phyloP scores from a whole-genome alignment of 2,113 vertebrate species.

The Ctenodactylus gundi region DNA sequence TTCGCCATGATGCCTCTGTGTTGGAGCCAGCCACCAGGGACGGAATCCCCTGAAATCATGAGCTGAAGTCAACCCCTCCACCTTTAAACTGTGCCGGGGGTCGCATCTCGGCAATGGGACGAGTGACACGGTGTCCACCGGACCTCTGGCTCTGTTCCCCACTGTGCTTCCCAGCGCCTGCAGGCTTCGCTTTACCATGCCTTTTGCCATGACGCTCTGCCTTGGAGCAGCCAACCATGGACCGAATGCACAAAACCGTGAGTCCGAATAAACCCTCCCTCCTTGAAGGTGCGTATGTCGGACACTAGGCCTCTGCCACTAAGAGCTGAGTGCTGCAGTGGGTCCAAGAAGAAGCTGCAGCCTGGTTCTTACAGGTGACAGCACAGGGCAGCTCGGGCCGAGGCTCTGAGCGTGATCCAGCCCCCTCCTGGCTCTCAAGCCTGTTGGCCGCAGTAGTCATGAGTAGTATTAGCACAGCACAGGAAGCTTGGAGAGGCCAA shows the following conservation, averaged over 20 bases:
- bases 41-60: not conserved
- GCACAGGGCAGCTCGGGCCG: not conserved
- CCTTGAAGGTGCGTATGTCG: not conserved
- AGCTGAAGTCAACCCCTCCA: too few relatives aligned
- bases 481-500: not conserved
- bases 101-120: too few relatives aligned
- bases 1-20: not conserved
- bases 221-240: too few relatives aligned
- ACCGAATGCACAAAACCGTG: too few relatives aligned
- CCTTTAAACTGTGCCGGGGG: too few relatives aligned
- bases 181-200: too few relatives aligned
- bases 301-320: not conserved
- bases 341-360: not conserved
- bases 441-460: not conserved
- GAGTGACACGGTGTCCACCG: too few relatives aligned
- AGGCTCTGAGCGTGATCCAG: not conserved
- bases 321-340: not conserved
- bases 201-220: too few relatives aligned
- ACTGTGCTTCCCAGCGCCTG: too few relatives aligned
- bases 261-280: not conserved
- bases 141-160: too few relatives aligned
- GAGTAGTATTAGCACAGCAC: not conserved
- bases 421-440: not conserved
- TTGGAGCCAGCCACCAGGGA: not conserved
- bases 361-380: not conserved